Evolutionary conservation across 2,797 vertebrate genomes (phyloP).

Genomic region (Platyrinchus mystaceus): DNA sequence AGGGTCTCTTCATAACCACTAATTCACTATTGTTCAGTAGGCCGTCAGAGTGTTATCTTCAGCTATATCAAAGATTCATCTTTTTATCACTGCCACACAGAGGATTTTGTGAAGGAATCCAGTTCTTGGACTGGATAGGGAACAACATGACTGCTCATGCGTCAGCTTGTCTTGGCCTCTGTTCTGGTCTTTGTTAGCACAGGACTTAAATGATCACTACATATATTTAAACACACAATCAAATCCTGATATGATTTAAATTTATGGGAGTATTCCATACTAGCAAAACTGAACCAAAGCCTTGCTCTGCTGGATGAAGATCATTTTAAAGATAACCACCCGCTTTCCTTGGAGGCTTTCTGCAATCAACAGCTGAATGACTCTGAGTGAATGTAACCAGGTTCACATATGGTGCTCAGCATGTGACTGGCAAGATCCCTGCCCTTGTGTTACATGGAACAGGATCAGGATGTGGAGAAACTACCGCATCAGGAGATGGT

Average conservation of each 20-base stretch:
- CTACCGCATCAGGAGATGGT: neutral
- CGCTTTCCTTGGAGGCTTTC: neutral
- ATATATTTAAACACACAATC: constrained; percentile 5
- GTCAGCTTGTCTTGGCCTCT: neutral
- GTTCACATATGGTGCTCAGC: neutral
- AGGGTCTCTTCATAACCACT: neutral
- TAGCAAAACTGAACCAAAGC: neutral
- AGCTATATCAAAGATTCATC: constrained; percentile 9
- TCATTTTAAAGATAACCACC: neutral
- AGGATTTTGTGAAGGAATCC: constrained; percentile 9
- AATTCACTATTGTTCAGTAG: neutral
- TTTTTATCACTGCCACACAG: neutral
- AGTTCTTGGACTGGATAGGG: neutral
- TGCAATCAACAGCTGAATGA: neutral
- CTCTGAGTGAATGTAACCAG: neutral
- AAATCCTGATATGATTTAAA: constrained; percentile 10
- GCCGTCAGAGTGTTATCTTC: neutral
- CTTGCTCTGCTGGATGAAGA: neutral
- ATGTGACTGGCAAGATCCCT: neutral
- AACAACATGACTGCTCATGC: neutral
- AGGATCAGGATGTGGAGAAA: neutral
- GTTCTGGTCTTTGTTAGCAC: constrained; percentile 10
- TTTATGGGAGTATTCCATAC: neutral
- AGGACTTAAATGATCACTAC: neutral
- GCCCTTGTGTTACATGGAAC: neutral